Percentiles rank a stretch among this genome's conserved stretches.
Conservation (phyloP, 2,797 vertebrate species). For the Acropternis orthonyx region DNA sequence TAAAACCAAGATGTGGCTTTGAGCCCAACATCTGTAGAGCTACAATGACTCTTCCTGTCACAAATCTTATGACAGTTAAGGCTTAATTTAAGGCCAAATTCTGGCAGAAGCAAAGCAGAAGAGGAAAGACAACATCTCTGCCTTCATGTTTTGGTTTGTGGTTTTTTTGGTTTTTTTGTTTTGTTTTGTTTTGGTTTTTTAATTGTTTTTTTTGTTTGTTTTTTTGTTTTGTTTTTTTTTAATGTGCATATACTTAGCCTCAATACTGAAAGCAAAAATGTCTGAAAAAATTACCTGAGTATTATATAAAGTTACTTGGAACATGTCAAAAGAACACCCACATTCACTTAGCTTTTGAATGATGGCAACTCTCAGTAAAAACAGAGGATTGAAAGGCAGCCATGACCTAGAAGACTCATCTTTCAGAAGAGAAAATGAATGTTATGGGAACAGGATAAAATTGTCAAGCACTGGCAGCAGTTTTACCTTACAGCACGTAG, state of each 20-base stretch:
- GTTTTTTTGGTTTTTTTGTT: too few species aligned
- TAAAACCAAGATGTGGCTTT: too few species aligned
- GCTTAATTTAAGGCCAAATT: too few species aligned
- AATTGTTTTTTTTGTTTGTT: too few species aligned
- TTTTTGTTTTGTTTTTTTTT: too few species aligned
- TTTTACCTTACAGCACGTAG: neutral
- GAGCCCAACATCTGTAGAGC: too few species aligned
- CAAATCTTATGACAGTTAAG: too few species aligned
- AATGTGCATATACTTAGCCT: neutral
- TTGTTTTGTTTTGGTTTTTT: too few species aligned
- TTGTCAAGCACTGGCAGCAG: neutral
- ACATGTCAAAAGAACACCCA: neutral
- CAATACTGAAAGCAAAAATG: neutral
- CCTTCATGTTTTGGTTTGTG: too few species aligned
- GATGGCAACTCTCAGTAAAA: neutral
- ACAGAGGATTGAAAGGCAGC: neutral
- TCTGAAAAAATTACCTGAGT: neutral
- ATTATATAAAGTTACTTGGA: neutral
- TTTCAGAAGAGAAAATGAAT: neutral
- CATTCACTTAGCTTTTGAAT: neutral
- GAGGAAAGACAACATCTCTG: too few species aligned
- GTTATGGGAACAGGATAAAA: neutral
- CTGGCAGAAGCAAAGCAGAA: too few species aligned
- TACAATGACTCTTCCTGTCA: too few species aligned
- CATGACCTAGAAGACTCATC: neutral